Percentiles rank a stretch among this genome's conserved stretches.
Evolutionary conservation across 2,888 invertebrate species (phyloP).

Genomic region (Apodemia mormo): DNA sequence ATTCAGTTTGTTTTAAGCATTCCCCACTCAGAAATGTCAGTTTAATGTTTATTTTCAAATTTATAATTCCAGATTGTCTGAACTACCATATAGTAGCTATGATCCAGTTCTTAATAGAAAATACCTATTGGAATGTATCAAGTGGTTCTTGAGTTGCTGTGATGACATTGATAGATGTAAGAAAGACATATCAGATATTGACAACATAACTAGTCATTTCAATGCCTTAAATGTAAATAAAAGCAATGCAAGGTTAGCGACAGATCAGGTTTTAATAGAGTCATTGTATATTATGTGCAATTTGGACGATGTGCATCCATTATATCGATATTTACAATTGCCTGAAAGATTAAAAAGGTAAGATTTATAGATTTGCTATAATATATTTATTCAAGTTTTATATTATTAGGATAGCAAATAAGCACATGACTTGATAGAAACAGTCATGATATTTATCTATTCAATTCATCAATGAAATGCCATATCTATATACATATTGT

Average conservation of each 20-base stretch:
- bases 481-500: too few species aligned
- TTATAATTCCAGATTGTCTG: conserved; percentile 80
- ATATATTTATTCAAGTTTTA: too few species aligned
- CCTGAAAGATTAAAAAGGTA: conserved; percentile 71
- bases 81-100: conserved; percentile 78
- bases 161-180: conserved; percentile 55
- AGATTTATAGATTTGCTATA: conserved; percentile 20
- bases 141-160: conserved; percentile 83
- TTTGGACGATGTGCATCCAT: conserved; percentile 81
- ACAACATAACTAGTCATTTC: conserved; percentile 24
- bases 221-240: conserved; percentile 34
- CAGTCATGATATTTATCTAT: too few species aligned
- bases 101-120: conserved; percentile 86
- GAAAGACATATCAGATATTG: conserved; percentile 24
- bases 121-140: conserved; percentile 87
- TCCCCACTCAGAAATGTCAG: too few species aligned
- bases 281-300: conserved; percentile 85
- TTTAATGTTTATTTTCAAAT: too few species aligned
- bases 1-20: too few species aligned
- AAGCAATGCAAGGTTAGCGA: conserved; percentile 38
- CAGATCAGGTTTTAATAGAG: conserved; percentile 82
- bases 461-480: too few species aligned
- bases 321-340: conserved; percentile 76
- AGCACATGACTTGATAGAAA: too few species aligned
- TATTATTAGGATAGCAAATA: too few species aligned